phyloP scores from a whole-genome alignment of 2,888 invertebrate genomes.

The Hyposoter dolosus region DNA sequence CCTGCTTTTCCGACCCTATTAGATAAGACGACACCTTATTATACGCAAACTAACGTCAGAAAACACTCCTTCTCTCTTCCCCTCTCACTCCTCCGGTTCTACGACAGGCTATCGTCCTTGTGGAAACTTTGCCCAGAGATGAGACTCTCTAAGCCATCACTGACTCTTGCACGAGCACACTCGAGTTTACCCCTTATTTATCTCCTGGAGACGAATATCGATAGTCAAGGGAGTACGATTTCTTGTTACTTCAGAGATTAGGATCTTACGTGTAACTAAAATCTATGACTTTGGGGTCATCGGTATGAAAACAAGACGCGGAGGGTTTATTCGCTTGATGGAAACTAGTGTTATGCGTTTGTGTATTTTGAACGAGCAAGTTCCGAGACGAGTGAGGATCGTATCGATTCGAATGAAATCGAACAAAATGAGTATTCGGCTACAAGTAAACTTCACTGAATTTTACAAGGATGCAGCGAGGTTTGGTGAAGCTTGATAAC shows the following conservation, averaged over 20 bases:
- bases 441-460: not conserved
- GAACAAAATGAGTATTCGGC: not conserved
- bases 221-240: conserved; percentile 36
- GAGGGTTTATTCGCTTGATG: not conserved
- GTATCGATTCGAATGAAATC: too few species aligned
- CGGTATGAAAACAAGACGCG: not conserved
- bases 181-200: conserved; percentile 49
- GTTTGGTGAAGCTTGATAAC: not conserved
- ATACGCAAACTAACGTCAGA: conserved; percentile 80
- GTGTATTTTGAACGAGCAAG: not conserved
- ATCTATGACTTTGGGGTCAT: not conserved
- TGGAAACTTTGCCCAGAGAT: conserved; percentile 62
- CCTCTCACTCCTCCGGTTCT: conserved; percentile 30
- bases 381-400: not conserved
- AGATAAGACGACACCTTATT: conserved; percentile 85
- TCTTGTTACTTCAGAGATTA: conserved; percentile 16
- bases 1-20: conserved; percentile 80
- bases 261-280: not conserved
- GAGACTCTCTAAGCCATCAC: conserved; percentile 59
- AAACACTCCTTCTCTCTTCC: conserved; percentile 63
- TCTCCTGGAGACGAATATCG: conserved; percentile 42
- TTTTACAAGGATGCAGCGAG: not conserved
- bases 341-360: not conserved
- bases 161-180: conserved; percentile 49
- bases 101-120: conserved; percentile 60